A percentile compares a stretch with the other conserved stretches of the same genome.
These are phyloP conservation scores for Geotrupes spiniger DNA, from an alignment of 2,888 invertebrate species.

Conservation along the genomic window DNA sequence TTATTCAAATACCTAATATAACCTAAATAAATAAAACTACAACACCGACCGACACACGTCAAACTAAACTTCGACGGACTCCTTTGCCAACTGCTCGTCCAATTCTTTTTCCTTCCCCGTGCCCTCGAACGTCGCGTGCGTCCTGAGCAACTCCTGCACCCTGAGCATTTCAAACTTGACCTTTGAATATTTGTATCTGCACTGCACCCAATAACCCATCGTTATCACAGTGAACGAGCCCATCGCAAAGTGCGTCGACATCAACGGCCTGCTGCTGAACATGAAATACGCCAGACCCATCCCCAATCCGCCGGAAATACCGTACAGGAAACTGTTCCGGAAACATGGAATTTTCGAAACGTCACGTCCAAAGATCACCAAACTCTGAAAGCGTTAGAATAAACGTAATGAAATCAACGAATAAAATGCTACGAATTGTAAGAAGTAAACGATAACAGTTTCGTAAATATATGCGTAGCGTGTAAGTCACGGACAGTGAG, in stretches of 20 bases:
- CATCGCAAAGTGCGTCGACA: conserved; percentile 65
- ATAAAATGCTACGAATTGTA: too few species aligned
- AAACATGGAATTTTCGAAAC: conserved; percentile 77
- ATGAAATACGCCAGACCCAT: conserved; percentile 68
- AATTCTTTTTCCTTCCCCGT: conserved; percentile 55
- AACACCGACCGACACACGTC: conserved; percentile 2
- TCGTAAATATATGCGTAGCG: background rate
- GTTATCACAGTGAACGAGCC: conserved; percentile 64
- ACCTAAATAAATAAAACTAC: conserved; percentile 4
- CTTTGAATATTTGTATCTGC: conserved; percentile 68
- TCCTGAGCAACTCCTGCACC: conserved; percentile 60
- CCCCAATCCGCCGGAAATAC: conserved; percentile 67
- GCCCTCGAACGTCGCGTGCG: conserved; percentile 63
- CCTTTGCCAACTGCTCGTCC: conserved; percentile 36
- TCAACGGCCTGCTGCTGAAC: conserved; percentile 65
- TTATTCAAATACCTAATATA: too few species aligned
- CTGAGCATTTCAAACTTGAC: conserved; percentile 63
- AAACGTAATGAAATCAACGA: conserved; percentile 15
- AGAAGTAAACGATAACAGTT: too few species aligned
- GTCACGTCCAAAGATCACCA: conserved; percentile 68
- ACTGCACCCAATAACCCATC: conserved; percentile 66
- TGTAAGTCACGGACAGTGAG: too few species aligned
- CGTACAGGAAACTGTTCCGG: conserved; percentile 72
- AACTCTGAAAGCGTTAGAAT: conserved; percentile 58
- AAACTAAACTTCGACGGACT: conserved; percentile 16